These are phyloP conservation scores for Pantherophis alleghaniensis DNA, from an alignment of 2,797 vertebrate genomes.

Conservation along the genomic window DNA sequence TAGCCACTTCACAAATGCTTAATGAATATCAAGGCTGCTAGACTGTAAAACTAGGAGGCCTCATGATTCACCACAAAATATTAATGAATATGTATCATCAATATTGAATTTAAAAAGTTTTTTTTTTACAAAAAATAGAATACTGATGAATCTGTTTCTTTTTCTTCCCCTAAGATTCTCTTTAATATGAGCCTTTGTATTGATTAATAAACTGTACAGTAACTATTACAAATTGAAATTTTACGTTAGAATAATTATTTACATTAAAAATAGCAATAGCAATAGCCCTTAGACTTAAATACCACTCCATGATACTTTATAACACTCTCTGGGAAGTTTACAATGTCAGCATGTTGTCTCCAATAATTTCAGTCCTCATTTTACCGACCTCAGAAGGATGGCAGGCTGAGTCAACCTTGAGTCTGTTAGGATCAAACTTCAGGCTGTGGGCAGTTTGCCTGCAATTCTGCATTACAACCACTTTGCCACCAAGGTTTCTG, in stretches of 20 bases:
- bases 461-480: not conserved
- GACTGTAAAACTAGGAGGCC: not conserved
- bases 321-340: not conserved
- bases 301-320: not conserved
- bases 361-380: not conserved
- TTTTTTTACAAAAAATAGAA: not conserved
- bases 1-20: not conserved
- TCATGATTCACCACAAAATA: not conserved
- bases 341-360: not conserved
- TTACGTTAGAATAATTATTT: not conserved
- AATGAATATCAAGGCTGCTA: not conserved
- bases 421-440: not conserved
- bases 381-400: not conserved
- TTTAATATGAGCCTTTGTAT: not conserved
- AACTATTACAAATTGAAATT: not conserved
- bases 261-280: not conserved
- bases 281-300: not conserved
- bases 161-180: not conserved
- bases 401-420: not conserved
- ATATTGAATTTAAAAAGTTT: not conserved
- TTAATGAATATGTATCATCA: not conserved
- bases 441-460: not conserved
- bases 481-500: not conserved
- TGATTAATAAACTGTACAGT: not conserved
- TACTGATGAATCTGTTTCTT: not conserved